Percentiles rank a stretch among this genome's conserved stretches.
These are phyloP conservation scores for Melanotus villosus DNA, from an alignment of 2,888 invertebrate genomes.

Conservation along the genomic window DNA sequence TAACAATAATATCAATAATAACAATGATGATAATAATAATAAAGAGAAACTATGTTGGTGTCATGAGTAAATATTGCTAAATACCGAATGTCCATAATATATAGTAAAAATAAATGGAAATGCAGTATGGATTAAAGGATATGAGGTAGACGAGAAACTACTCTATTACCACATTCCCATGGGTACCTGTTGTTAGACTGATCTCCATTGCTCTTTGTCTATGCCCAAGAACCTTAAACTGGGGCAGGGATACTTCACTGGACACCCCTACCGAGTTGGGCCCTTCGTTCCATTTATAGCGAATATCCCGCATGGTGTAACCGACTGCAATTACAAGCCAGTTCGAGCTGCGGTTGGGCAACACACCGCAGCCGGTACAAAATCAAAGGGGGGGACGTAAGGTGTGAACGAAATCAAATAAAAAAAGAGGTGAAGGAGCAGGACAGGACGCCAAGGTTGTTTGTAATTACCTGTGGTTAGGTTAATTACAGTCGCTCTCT, in stretches of 20 bases:
- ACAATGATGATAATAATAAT: not conserved
- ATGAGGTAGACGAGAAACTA: constrained; percentile 42
- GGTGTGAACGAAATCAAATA: constrained; percentile 47
- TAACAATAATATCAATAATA: not conserved
- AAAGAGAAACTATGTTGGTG: constrained; percentile 24
- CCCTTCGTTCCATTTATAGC: constrained; percentile 97
- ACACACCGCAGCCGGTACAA: constrained; percentile 59
- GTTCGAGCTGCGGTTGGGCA: constrained; percentile 58
- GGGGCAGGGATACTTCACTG: constrained; percentile 96
- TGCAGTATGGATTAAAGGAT: constrained; percentile 41
- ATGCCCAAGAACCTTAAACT: constrained; percentile 98
- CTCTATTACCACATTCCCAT: constrained; percentile 57
- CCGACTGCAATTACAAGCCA: constrained; percentile 84
- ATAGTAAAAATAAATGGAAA: constrained; percentile 41
- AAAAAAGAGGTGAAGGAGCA: constrained; percentile 53
- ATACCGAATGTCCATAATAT: constrained; percentile 25
- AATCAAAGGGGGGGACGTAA: constrained; percentile 50
- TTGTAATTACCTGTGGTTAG: constrained; percentile 92
- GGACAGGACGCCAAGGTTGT: constrained; percentile 65
- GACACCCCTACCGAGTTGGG: constrained; percentile 96
- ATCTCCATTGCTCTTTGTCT: constrained; percentile 96
- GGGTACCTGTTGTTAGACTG: constrained; percentile 95
- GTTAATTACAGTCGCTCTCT: constrained; percentile 94
- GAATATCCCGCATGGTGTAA: constrained; percentile 98
- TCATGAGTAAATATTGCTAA: constrained; percentile 29